Percentiles rank a stretch among this genome's conserved stretches.
These are phyloP conservation scores for Myxocyprinus asiaticus DNA, from an alignment of 2,113 vertebrate species.

Conservation along the genomic window DNA sequence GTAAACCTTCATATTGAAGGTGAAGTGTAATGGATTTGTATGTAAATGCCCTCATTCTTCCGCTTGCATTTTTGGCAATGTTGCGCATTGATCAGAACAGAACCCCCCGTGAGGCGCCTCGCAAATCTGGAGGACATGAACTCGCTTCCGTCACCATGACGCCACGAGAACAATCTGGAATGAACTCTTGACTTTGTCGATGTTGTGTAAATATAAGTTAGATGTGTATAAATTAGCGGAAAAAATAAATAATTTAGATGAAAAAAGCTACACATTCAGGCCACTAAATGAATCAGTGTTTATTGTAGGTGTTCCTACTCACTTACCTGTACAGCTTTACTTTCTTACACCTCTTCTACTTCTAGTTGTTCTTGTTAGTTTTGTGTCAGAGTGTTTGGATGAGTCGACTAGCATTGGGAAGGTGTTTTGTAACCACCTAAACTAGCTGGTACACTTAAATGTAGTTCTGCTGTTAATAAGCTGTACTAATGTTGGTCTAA, in stretches of 20 bases:
- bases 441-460: conserved; percentile 50
- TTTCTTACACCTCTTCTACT: conserved; percentile 60
- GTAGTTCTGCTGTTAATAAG: conserved; percentile 58
- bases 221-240: conserved; percentile 40
- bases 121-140: conserved; percentile 46
- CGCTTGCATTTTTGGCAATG: conserved; percentile 80
- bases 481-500: conserved; percentile 58
- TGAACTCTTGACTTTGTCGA: conserved; percentile 4
- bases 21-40: conserved; percentile 73
- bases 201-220: conserved; percentile 47
- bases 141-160: not conserved
- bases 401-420: conserved; percentile 23
- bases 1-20: conserved; percentile 87
- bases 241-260: conserved; percentile 30
- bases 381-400: conserved; percentile 61
- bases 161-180: conserved; percentile 29
- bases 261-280: conserved; percentile 33
- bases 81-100: conserved; percentile 63
- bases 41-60: conserved; percentile 73
- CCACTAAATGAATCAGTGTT: conserved; percentile 62
- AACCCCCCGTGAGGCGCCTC: conserved; percentile 16
- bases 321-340: conserved; percentile 76
- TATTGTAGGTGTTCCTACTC: conserved; percentile 71
- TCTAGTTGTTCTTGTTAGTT: conserved; percentile 46
- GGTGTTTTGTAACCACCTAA: conserved; percentile 43